Conservation (phyloP, 2,113 vertebrate species). For the Calypte anna region DNA sequence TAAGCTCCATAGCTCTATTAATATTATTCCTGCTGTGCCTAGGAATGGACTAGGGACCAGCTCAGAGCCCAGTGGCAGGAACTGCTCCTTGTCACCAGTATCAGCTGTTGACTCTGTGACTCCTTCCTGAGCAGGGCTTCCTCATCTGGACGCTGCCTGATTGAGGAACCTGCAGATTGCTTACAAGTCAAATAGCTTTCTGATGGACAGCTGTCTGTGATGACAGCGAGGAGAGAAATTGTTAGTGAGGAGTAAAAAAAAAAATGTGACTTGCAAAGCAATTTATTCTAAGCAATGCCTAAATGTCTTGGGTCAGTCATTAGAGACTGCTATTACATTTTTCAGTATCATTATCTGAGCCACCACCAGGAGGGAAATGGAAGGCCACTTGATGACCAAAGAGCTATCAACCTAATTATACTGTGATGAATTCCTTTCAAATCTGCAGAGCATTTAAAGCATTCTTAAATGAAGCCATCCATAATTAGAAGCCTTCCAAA, state of each 20-base stretch:
- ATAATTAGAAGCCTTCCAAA: constrained; percentile 54
- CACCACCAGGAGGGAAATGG: neutral
- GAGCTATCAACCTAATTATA: constrained; percentile 47
- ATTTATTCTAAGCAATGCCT: neutral
- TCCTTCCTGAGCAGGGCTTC: neutral
- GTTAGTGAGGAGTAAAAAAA: neutral
- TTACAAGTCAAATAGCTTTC: neutral
- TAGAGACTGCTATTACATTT: neutral
- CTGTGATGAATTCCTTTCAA: constrained; percentile 46
- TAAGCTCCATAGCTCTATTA: neutral
- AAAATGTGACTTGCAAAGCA: neutral
- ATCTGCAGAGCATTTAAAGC: constrained; percentile 46
- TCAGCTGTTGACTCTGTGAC: neutral
- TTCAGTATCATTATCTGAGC: neutral
- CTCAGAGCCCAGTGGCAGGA: neutral
- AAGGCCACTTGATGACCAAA: constrained; percentile 19
- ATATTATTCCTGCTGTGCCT: neutral
- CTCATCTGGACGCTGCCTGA: neutral
- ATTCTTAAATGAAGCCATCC: constrained; percentile 24
- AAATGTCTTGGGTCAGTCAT: neutral
- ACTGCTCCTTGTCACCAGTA: neutral
- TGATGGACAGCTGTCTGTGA: neutral
- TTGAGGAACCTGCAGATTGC: neutral
- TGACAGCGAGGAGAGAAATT: neutral
- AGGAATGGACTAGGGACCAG: neutral